phyloP scores from a whole-genome alignment of 2,113 vertebrate genomes.

The Urocitellus parryii region DNA sequence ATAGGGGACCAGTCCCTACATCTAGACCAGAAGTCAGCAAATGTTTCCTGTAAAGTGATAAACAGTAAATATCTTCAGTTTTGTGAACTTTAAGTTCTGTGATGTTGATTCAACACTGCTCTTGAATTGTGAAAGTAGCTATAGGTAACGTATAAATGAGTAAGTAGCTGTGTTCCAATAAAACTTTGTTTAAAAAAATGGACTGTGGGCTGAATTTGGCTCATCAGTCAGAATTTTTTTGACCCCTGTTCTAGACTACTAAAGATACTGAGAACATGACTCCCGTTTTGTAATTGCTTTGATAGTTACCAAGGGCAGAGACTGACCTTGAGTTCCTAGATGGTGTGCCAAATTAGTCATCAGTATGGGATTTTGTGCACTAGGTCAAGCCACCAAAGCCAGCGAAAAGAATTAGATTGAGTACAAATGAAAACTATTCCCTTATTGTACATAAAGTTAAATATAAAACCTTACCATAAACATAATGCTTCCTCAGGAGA shows the following conservation, averaged over 20 bases:
- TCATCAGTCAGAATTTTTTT: neutral
- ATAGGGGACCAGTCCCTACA: neutral
- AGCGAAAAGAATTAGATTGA: neutral
- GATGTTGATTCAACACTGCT: neutral
- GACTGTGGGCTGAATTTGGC: neutral
- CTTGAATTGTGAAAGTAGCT: neutral
- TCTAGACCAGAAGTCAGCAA: neutral
- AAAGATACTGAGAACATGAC: neutral
- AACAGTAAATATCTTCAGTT: neutral
- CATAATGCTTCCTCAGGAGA: neutral
- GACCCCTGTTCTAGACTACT: neutral
- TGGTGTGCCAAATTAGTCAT: neutral
- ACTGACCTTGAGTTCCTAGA: neutral
- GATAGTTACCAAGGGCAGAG: neutral
- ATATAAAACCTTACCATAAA: neutral
- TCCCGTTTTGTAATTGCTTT: neutral
- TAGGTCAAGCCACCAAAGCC: neutral
- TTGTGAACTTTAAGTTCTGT: neutral
- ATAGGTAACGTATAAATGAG: neutral
- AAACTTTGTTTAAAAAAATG: neutral
- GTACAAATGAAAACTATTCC: neutral
- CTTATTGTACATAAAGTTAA: neutral
- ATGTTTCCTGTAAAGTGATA: neutral
- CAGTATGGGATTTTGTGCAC: neutral
- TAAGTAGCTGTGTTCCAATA: neutral